Base-by-base conservation (phyloP, 23 tunicate genomes). In the Corella eumyota region DNA sequence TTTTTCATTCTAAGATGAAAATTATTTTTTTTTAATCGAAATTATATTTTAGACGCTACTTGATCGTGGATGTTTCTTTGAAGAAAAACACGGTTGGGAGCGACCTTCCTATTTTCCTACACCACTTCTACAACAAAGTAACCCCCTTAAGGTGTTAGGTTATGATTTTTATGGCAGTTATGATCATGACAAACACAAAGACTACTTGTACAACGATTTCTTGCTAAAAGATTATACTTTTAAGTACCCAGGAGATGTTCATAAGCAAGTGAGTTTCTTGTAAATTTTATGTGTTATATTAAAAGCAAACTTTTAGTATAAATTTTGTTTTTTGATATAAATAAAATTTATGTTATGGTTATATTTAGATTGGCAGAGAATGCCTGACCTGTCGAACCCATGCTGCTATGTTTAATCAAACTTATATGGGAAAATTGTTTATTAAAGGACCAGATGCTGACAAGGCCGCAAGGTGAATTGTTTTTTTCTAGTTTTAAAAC, bases 51-150 rank as follows among this genome's bases (percentile, higher is more conserved):
- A 83, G 92, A 62, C 45, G 3, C 59, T 83, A 27, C 40, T 53
- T 6, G 31, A 61, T 11, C 81, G 81, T 1, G 92, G 92, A n/a
- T 83, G 92, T 58, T 83, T 65, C 53, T 83, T 37, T 61, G 92
- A 83, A 62, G 92, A 83, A 31, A 67, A 69, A 22, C 92, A 83
- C 56, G 92, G 92, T 3, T 83, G 92, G 92, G 92, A 83, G 44
- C 45, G 92, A 36, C 92, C 92, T 4, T 81, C 72, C 3, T 83
- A 83, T 45, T 83, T 83, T 54, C 28, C 61, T 22, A 25, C 47
- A 0, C 60, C 25, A 0, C 19, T 17, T 5, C 9, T 29, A 13
- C 22, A 30, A 21, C 15, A 28, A n/a, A 30, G 36, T 34, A 34
- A 21, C n/a, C 37, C 45, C 19, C 26, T 68, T 37, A 49, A 49